A percentile compares a stretch with the other conserved stretches of the same genome.
Evolutionary conservation across 2,888 invertebrate species (phyloP).

Genomic region (Micoletzkya japonica): DNA sequence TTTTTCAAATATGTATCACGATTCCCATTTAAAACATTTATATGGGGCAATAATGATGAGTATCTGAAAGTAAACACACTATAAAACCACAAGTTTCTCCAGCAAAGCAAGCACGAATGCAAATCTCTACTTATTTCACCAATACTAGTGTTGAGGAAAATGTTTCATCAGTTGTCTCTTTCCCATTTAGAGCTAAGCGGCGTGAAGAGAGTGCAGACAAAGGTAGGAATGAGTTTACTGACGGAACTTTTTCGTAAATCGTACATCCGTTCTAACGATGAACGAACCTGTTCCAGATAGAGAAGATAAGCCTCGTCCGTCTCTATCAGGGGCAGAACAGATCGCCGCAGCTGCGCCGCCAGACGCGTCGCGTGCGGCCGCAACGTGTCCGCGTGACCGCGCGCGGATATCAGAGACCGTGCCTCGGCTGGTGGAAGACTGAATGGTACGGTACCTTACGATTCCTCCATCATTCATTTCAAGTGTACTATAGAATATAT

Average conservation of each 20-base stretch:
- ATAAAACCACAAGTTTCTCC: too few relatives aligned
- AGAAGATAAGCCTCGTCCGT: slow-evolving; percentile 41
- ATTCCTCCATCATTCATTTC: too few relatives aligned
- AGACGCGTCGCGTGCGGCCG: background rate
- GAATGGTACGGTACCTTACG: too few relatives aligned
- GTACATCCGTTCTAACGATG: background rate
- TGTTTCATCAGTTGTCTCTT: too few relatives aligned
- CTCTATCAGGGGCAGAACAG: slow-evolving; percentile 36
- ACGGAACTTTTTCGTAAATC: background rate
- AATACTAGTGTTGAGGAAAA: too few relatives aligned
- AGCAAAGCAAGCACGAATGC: too few relatives aligned
- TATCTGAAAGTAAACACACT: too few relatives aligned
- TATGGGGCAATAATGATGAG: too few relatives aligned
- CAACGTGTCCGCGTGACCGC: slow-evolving; percentile 5
- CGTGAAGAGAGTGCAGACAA: too few relatives aligned
- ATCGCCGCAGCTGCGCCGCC: background rate
- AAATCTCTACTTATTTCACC: too few relatives aligned
- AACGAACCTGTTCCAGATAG: slow-evolving; percentile 30
- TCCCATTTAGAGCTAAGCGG: too few relatives aligned
- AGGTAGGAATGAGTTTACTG: background rate
- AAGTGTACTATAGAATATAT: too few relatives aligned
- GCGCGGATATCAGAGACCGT: slow-evolving; percentile 12
- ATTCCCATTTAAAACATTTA: background rate
- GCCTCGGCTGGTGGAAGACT: slow-evolving; percentile 9
- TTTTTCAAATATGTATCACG: background rate